Evolutionary conservation across 2,113 vertebrate species (phyloP), one percentile per base, ranked within the genome.

Genomic region (Hippocampus zosterae): DNA sequence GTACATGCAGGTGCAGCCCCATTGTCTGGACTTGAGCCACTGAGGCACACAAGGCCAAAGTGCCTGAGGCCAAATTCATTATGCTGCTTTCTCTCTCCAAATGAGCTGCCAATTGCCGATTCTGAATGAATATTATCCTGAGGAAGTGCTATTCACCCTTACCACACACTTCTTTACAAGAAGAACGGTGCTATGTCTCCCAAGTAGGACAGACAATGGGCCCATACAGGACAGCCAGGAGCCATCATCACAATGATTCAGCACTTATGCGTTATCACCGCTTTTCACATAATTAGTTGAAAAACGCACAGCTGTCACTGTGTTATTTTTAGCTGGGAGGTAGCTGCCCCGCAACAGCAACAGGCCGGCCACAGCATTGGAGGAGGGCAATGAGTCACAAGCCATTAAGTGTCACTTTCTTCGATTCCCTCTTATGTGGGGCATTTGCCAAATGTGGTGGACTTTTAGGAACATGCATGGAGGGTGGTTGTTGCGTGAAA

Each of bases 21-120:
- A 68, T 82, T 88, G 82, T 88, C 64, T 82, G 73, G 72, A 84
- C 74, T 75, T 70, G 7, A 77, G 72, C 69, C 76, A 72, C 40
- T 18, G 69, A 70, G 73, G 29, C 66, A 65, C 78, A 82, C 72
- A 64, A 37, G 50, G 74, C 55, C 19, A 41, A 55, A 63, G 29
- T 70, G 81, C 84, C 78, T 72, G 68, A 57, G 79, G 65, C 64
- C 76, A 85, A 84, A 65, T 88, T 67, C 33, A 72, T 84, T 81
- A 85, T 52, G 11, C 25, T 33, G 12, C 69, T 80, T 82, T 66
- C 46, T 29, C 41, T 21, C 29, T 59, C 23, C 6, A 16, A 73
- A 74, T 37, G 18, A 63, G 46, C 62, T 65, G 57, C 62, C 71
- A 70, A 11, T 65, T 42, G 63, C 16, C 7, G 48, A 29, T 65